Conservation (phyloP, 92 coral and sea anemone genomes). For the Porites cylindrica region DNA sequence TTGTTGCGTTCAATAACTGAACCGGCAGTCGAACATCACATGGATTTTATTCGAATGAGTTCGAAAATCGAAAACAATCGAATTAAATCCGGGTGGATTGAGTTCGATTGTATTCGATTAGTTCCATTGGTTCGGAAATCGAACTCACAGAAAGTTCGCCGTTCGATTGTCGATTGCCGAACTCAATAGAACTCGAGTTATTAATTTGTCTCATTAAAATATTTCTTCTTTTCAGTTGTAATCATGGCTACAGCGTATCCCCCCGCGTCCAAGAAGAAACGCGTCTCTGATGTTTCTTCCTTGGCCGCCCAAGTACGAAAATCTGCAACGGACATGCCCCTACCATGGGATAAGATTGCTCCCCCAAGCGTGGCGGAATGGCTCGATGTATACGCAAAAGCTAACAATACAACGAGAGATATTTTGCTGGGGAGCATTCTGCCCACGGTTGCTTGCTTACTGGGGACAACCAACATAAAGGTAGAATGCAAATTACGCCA, state of each 20-base stretch:
- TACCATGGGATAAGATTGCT: slow-evolving; percentile 44
- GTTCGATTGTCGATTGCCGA: too few relatives aligned
- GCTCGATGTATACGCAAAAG: slow-evolving; percentile 26
- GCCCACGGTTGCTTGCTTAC: slow-evolving; percentile 23
- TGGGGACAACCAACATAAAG: slow-evolving; percentile 34
- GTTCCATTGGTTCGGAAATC: too few relatives aligned
- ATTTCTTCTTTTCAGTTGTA: not conserved
- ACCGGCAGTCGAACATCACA: too few relatives aligned
- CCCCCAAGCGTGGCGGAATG: slow-evolving; percentile 28
- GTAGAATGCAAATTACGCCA: slow-evolving; percentile 43
- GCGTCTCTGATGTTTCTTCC: slow-evolving; percentile 1
- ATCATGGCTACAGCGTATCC: slow-evolving; percentile 9
- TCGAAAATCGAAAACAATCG: too few relatives aligned
- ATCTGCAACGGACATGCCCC: not conserved
- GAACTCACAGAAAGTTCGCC: too few relatives aligned
- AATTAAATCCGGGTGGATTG: too few relatives aligned
- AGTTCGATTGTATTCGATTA: too few relatives aligned
- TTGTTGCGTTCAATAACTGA: too few relatives aligned
- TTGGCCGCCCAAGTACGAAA: not conserved
- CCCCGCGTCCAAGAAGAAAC: not conserved
- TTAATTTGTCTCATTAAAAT: not conserved
- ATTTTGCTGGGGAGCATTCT: slow-evolving; percentile 31
- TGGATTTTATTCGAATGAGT: too few relatives aligned
- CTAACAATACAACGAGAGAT: slow-evolving; percentile 23
- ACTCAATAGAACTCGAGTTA: too few relatives aligned